A percentile compares a stretch with the other conserved stretches of the same genome.
These are phyloP conservation scores for Tipula confusa DNA, from an alignment of 2,888 invertebrate genomes.

Conservation along the genomic window DNA sequence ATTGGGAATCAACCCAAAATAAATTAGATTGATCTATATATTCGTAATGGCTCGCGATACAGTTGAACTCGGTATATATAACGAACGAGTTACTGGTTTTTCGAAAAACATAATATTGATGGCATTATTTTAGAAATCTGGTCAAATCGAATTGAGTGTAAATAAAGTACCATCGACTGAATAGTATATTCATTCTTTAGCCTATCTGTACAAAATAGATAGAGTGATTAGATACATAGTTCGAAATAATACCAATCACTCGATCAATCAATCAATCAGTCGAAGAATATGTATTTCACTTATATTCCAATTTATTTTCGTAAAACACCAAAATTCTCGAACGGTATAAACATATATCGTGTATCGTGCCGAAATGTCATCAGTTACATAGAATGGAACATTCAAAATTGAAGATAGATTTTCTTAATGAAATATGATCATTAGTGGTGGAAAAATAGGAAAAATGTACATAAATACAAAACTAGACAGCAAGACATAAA, in stretches of 20 bases:
- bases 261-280: conserved; percentile 20
- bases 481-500: conserved; percentile 6
- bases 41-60: neutral
- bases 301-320: conserved; percentile 20
- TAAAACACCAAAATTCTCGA: neutral
- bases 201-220: neutral
- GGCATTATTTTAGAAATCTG: neutral
- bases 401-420: neutral
- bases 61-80: neutral
- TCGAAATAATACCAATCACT: neutral
- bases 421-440: conserved; percentile 3
- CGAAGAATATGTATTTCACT: neutral
- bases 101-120: neutral
- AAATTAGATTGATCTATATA: neutral
- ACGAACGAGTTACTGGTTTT: neutral
- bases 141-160: neutral
- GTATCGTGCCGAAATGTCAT: neutral
- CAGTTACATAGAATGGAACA: neutral
- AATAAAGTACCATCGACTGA: neutral
- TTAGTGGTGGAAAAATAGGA: neutral
- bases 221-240: neutral
- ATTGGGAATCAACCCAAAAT: neutral
- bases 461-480: neutral
- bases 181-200: neutral
- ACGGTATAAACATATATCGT: neutral